Evolutionary conservation across 2,113 vertebrate species (phyloP).

Genomic region (Pygoscelis antarcticus): DNA sequence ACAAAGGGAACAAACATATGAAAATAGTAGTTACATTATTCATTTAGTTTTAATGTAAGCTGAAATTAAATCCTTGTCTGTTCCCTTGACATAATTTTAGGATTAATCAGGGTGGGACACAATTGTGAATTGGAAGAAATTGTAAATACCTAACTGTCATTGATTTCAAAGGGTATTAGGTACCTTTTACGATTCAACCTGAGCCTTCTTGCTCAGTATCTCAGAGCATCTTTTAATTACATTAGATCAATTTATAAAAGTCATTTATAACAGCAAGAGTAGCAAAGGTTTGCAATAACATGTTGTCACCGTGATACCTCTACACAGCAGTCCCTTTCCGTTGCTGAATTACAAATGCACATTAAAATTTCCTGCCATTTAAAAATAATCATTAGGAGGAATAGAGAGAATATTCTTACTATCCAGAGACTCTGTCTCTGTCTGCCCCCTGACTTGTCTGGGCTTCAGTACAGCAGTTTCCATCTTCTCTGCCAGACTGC

Average conservation of each 20-base stretch:
- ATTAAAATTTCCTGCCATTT: constrained; percentile 52
- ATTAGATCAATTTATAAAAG: neutral
- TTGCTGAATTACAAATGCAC: constrained; percentile 29
- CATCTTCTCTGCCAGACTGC: neutral
- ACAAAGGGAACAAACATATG: constrained; percentile 10
- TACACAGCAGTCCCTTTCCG: neutral
- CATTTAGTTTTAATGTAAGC: constrained; percentile 16
- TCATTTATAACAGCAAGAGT: neutral
- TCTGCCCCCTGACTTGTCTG: neutral
- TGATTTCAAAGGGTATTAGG: neutral
- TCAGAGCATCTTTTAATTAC: neutral
- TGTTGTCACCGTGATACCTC: neutral
- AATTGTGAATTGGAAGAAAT: neutral
- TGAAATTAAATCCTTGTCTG: constrained; percentile 1
- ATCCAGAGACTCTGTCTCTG: neutral
- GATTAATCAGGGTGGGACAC: neutral
- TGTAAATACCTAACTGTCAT: neutral
- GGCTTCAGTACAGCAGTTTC: neutral
- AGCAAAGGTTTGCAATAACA: neutral
- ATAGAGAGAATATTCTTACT: neutral
- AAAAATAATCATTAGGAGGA: constrained; percentile 46
- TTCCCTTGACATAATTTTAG: neutral
- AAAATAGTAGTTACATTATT: constrained; percentile 7
- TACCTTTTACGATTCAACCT: neutral
- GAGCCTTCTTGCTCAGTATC: neutral